Evolutionary conservation across 2,888 invertebrate genomes (phyloP).

Genomic region (Nezara viridula): DNA sequence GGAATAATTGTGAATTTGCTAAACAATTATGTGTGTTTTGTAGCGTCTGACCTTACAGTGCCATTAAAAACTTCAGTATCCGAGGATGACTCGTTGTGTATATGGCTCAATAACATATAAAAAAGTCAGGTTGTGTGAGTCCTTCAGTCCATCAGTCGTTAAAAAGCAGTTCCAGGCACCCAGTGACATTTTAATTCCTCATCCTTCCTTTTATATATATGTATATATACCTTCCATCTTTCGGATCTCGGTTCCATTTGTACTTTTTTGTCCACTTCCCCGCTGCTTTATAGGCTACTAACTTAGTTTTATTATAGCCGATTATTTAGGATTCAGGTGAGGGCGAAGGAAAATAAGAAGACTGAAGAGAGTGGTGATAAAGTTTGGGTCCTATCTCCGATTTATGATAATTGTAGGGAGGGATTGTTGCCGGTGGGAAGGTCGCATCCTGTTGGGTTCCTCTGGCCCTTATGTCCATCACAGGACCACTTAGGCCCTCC

Average conservation of each 20-base stretch:
- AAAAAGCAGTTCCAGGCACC: slow-evolving; percentile 23
- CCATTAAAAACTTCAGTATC: neutral
- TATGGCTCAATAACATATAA: neutral
- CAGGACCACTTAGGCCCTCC: neutral
- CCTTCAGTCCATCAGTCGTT: slow-evolving; percentile 13
- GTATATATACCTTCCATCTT: slow-evolving; percentile 28
- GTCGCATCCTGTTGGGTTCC: neutral
- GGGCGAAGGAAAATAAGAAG: neutral
- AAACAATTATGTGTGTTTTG: neutral
- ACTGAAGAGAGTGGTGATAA: neutral
- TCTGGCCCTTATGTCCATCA: slow-evolving; percentile 8
- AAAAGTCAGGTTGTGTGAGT: neutral
- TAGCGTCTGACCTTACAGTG: neutral
- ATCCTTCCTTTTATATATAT: neutral
- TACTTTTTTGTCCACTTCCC: neutral
- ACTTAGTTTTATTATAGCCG: slow-evolving; percentile 36
- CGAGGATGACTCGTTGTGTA: neutral
- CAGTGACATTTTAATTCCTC: slow-evolving; percentile 43
- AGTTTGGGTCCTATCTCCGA: slow-evolving; percentile 35
- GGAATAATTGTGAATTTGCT: neutral
- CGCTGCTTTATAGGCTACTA: slow-evolving; percentile 43
- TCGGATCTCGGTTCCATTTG: slow-evolving; percentile 4
- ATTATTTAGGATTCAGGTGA: slow-evolving; percentile 38
- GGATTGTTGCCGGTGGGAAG: slow-evolving; percentile 4
- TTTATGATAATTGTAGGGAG: slow-evolving; percentile 34